These are phyloP conservation scores for Camponotus floridanus DNA, from an alignment of 1,140 invertebrate genomes.

Conservation along the genomic window DNA sequence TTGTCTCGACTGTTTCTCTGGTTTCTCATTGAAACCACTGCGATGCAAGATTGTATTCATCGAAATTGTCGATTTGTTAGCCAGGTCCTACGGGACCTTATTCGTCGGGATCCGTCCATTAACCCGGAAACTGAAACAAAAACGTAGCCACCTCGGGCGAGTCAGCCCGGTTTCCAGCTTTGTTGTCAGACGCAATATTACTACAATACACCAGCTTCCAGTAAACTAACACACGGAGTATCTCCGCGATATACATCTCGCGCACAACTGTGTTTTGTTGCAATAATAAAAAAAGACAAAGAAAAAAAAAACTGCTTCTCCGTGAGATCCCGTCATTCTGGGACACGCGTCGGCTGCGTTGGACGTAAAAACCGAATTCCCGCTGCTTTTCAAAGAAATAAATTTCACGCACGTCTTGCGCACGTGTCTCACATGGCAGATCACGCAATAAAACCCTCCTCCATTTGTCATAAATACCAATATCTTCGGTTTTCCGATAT, in stretches of 20 bases:
- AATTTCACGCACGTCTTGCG: conserved; percentile 37
- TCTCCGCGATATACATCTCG: neutral
- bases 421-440: conserved; percentile 25
- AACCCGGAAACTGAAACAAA: conserved; percentile 45
- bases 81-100: neutral
- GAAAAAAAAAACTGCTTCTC: neutral
- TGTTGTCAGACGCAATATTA: conserved; percentile 59
- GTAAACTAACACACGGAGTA: conserved; percentile 33
- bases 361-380: conserved; percentile 21
- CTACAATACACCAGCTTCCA: conserved; percentile 15
- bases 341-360: conserved; percentile 24
- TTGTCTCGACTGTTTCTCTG: conserved; percentile 4
- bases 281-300: neutral
- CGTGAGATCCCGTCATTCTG: neutral
- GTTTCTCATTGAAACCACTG: neutral
- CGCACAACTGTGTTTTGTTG: neutral
- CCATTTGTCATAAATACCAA: conserved; percentile 1
- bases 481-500: neutral
- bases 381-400: conserved; percentile 16
- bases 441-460: neutral
- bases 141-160: conserved; percentile 5
- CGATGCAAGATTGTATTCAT: neutral
- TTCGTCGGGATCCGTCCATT: conserved; percentile 26
- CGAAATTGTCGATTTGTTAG: conserved; percentile 37
- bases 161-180: conserved; percentile 45